Evolutionary conservation across 2,888 invertebrate species (phyloP).

Genomic region (Drosophila melanocephala): DNA sequence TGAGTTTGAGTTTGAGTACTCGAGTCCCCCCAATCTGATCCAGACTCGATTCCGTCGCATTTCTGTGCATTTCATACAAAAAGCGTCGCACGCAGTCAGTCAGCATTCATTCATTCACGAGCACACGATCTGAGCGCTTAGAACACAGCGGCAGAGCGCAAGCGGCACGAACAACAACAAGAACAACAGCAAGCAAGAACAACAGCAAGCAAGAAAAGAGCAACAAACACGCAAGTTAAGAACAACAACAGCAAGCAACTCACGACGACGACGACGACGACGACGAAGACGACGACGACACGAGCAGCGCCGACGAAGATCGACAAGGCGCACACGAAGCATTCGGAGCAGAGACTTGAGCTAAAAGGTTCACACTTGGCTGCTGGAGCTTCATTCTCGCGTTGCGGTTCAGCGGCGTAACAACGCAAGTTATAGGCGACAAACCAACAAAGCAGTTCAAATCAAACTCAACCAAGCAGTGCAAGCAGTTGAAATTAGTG

Average conservation of each 20-base stretch:
- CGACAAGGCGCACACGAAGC: slow-evolving; percentile 43
- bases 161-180: slow-evolving; percentile 32
- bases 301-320: slow-evolving; percentile 20
- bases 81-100: slow-evolving; percentile 61
- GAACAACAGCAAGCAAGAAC: slow-evolving; percentile 33
- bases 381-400: slow-evolving; percentile 73
- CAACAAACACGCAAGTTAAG: slow-evolving; percentile 16
- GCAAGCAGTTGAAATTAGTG: slow-evolving; percentile 42
- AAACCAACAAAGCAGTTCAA: background rate
- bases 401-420: slow-evolving; percentile 67
- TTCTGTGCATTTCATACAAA: slow-evolving; percentile 73
- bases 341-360: slow-evolving; percentile 47
- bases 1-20: slow-evolving; percentile 4
- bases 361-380: slow-evolving; percentile 76
- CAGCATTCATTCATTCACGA: slow-evolving; percentile 81
- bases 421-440: slow-evolving; percentile 28
- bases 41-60: slow-evolving; percentile 9
- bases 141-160: slow-evolving; percentile 67
- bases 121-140: slow-evolving; percentile 82
- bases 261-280: slow-evolving; percentile 6
- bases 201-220: slow-evolving; percentile 16
- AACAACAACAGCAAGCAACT: slow-evolving; percentile 9
- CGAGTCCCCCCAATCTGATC: background rate
- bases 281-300: background rate
- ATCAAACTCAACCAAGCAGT: slow-evolving; percentile 43